Evolutionary conservation across 2,888 invertebrate genomes (phyloP).

Genomic region (Petrolisthes manimaculis): DNA sequence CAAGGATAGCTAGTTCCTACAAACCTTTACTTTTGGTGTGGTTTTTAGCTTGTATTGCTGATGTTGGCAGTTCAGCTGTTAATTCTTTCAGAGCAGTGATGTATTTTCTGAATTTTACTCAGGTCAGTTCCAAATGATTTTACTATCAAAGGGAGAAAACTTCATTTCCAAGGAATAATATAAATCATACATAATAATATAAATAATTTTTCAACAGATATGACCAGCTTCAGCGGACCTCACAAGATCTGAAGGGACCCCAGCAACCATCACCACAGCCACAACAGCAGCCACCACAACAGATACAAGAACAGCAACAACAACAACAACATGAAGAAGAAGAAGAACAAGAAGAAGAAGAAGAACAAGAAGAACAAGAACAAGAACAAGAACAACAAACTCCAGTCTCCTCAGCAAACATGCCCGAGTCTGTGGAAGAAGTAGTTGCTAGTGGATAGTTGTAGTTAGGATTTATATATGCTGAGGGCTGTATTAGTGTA

Average conservation of each 20-base stretch:
- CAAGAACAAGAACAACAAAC: neutral
- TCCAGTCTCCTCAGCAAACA: too few species aligned
- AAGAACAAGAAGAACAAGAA: neutral
- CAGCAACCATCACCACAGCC: neutral
- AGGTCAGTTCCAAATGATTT: neutral
- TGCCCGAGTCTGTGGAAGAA: too few species aligned
- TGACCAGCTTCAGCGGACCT: conserved; percentile 6
- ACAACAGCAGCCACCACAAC: neutral
- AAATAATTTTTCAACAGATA: neutral
- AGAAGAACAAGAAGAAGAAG: neutral
- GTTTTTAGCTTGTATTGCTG: neutral
- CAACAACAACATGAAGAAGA: neutral
- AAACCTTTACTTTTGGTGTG: neutral
- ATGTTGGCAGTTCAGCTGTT: neutral
- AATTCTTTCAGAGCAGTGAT: too few species aligned
- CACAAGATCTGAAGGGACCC: conserved; percentile 17
- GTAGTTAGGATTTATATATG: too few species aligned
- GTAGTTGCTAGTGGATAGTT: too few species aligned
- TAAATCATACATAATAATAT: neutral
- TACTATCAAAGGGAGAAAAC: neutral
- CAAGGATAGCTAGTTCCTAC: neutral
- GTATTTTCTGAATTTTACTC: too few species aligned
- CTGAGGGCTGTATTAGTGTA: too few species aligned
- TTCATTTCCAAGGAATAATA: neutral
- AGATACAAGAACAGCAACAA: neutral